Conservation (phyloP, 2,113 vertebrate genomes). For the Thermophis baileyi region DNA sequence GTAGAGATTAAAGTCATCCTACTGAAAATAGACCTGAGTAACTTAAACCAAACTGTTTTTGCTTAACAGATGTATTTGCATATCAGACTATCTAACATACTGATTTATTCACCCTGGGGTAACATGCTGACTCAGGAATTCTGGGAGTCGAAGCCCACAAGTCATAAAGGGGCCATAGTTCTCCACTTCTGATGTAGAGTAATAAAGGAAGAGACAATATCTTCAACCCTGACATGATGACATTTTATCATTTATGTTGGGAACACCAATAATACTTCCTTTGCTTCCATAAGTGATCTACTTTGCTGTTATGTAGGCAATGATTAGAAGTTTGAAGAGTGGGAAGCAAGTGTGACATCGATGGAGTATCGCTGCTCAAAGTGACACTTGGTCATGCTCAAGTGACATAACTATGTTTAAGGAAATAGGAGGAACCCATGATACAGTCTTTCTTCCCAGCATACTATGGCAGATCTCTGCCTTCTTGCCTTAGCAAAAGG, state of each 20-base stretch:
- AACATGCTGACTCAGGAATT: background rate
- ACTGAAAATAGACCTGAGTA: background rate
- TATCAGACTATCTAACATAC: background rate
- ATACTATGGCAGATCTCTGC: background rate
- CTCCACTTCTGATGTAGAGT: background rate
- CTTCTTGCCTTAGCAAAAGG: background rate
- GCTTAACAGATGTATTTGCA: background rate
- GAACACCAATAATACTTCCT: background rate
- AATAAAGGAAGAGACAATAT: background rate
- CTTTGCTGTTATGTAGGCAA: background rate
- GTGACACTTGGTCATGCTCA: background rate
- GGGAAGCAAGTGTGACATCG: background rate
- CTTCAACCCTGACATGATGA: background rate
- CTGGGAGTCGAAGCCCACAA: background rate
- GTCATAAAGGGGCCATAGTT: background rate
- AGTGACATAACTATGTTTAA: background rate
- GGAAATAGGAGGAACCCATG: background rate
- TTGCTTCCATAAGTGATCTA: background rate
- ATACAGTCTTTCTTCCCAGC: background rate
- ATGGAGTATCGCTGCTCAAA: background rate
- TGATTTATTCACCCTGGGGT: background rate
- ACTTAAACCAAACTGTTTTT: background rate
- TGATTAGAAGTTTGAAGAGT: background rate
- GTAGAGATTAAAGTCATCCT: background rate
- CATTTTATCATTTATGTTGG: background rate